Percentiles rank a stretch among this genome's conserved stretches.
Conservation (phyloP, 2,888 invertebrate species). For the Sphinx pinastri region DNA sequence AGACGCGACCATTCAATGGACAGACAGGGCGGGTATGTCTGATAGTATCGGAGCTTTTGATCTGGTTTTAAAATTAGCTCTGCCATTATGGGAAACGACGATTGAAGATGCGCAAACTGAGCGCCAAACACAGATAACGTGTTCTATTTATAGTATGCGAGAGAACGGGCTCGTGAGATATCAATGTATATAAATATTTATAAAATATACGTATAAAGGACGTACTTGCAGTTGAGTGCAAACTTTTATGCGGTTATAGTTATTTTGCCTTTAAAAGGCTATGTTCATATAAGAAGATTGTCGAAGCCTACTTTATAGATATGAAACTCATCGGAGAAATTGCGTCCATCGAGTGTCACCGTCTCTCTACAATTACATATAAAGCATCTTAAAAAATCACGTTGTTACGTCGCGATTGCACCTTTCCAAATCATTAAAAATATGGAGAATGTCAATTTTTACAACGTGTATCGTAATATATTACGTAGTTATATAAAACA, state of each 20-base stretch:
- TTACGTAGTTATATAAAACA: too few relatives aligned
- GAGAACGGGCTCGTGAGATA: constrained; percentile 19
- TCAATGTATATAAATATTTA: constrained; percentile 6
- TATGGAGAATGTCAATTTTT: too few relatives aligned
- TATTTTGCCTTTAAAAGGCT: background rate
- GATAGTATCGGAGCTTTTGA: constrained; percentile 40
- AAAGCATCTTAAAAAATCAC: background rate
- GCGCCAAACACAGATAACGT: constrained; percentile 16
- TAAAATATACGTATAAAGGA: background rate
- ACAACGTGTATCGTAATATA: too few relatives aligned
- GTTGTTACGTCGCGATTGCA: too few relatives aligned
- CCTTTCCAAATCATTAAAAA: too few relatives aligned
- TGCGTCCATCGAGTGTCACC: background rate
- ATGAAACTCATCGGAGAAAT: background rate
- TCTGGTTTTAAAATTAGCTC: constrained; percentile 45
- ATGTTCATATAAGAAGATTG: background rate
- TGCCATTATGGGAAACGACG: constrained; percentile 29
- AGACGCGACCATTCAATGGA: constrained; percentile 41
- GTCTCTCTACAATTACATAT: background rate
- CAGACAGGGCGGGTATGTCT: constrained; percentile 45
- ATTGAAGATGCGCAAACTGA: constrained; percentile 20
- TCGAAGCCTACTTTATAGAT: background rate
- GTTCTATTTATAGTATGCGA: constrained; percentile 22
- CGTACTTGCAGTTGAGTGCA: background rate
- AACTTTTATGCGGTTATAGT: background rate